phyloP scores from a whole-genome alignment of 1,140 invertebrate genomes.

The Myzus persicae region DNA sequence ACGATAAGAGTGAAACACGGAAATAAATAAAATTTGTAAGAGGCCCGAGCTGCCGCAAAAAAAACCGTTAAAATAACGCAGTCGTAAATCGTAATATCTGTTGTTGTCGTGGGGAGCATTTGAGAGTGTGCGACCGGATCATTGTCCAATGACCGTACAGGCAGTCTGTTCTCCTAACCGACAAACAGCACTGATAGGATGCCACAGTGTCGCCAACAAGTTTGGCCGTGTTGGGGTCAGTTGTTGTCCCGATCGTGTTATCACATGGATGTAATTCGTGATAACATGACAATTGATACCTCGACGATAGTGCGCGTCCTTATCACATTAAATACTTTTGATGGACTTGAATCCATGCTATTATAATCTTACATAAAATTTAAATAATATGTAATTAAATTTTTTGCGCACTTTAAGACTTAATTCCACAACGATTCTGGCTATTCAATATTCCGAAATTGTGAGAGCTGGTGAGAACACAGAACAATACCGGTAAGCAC shows the following conservation, averaged over 20 bases:
- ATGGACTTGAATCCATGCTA: no score
- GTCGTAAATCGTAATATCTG: background rate
- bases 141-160: background rate
- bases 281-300: background rate
- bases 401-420: background rate
- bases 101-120: background rate
- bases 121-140: background rate
- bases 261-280: background rate
- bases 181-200: background rate
- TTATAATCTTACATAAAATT: no score
- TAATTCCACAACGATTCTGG: background rate
- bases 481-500: background rate
- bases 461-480: no score
- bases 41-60: background rate
- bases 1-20: background rate
- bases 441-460: background rate
- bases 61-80: background rate
- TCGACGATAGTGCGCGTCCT: background rate
- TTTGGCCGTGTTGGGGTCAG: background rate
- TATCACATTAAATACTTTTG: background rate
- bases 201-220: background rate
- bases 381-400: no score
- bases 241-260: background rate
- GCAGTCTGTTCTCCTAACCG: background rate
- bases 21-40: background rate